phyloP scores from a whole-genome alignment of 2,888 invertebrate genomes.

The Ochlodes sylvanus region DNA sequence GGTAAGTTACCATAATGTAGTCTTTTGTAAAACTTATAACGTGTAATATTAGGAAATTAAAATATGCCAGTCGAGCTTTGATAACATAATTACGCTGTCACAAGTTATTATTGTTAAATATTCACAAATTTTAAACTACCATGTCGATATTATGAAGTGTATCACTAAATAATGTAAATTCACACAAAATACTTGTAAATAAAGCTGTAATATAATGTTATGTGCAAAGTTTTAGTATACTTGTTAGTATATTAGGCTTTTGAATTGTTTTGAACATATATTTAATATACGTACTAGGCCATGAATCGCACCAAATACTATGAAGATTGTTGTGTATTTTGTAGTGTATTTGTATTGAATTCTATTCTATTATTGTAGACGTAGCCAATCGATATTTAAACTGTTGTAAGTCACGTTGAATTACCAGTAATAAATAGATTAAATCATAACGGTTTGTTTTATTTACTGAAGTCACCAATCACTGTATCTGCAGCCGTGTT shows the following conservation, averaged over 20 bases:
- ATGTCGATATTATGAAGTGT: neutral
- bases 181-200: neutral
- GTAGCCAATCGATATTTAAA: slow-evolving; percentile 10
- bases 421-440: slow-evolving; percentile 26
- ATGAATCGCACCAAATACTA: slow-evolving; percentile 17
- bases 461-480: neutral
- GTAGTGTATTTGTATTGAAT: neutral
- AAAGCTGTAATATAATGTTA: neutral
- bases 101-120: no score
- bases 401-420: slow-evolving; percentile 15
- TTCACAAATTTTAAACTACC: neutral
- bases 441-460: neutral
- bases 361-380: slow-evolving; percentile 7
- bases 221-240: slow-evolving; percentile 1
- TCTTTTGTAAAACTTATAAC: no score
- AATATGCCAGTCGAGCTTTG: no score
- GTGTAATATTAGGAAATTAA: no score
- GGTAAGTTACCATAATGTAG: no score
- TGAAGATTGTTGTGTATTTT: slow-evolving; percentile 6
- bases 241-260: neutral
- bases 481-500: no score
- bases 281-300: slow-evolving; percentile 6
- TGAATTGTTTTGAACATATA: slow-evolving; percentile 5
- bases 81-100: no score
- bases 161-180: neutral